Conservation (phyloP, 2,113 vertebrate genomes). For the Laterallus jamaicensis region DNA sequence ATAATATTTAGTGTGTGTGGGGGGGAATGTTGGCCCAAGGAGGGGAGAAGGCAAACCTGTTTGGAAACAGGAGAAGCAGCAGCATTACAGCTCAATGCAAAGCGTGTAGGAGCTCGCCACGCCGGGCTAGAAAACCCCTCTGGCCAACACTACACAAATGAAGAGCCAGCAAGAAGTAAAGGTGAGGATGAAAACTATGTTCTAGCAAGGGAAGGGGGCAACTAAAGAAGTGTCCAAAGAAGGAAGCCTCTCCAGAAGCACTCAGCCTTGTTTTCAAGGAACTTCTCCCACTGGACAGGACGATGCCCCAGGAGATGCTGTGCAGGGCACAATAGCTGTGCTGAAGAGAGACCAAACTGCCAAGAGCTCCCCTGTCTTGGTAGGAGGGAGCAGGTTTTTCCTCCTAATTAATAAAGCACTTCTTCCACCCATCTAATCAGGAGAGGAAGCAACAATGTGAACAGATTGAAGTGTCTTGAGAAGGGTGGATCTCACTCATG, state of each 20-base stretch:
- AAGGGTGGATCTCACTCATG: slow-evolving; percentile 17
- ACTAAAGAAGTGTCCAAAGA: background rate
- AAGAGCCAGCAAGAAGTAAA: background rate
- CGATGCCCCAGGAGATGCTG: background rate
- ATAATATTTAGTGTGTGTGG: background rate
- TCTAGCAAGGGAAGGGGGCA: background rate
- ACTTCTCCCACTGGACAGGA: background rate
- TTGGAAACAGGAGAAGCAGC: background rate
- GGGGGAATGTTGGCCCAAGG: rapidly evolving
- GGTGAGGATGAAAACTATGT: background rate
- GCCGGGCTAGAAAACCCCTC: background rate
- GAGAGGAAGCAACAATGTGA: background rate
- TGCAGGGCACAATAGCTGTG: rapidly evolving
- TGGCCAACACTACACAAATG: background rate
- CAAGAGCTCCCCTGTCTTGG: background rate
- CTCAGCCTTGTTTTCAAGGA: background rate
- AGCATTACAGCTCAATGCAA: background rate
- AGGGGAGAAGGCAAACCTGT: background rate
- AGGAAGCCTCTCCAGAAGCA: background rate
- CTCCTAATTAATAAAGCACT: slow-evolving; percentile 21
- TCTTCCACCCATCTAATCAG: slow-evolving; percentile 37
- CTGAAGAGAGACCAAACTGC: background rate
- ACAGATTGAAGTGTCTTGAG: slow-evolving; percentile 22
- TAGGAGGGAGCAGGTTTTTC: background rate
- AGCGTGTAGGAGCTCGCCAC: rapidly evolving